Conservation (phyloP, 2,888 invertebrate genomes). For the Scaptomyza parva region DNA sequence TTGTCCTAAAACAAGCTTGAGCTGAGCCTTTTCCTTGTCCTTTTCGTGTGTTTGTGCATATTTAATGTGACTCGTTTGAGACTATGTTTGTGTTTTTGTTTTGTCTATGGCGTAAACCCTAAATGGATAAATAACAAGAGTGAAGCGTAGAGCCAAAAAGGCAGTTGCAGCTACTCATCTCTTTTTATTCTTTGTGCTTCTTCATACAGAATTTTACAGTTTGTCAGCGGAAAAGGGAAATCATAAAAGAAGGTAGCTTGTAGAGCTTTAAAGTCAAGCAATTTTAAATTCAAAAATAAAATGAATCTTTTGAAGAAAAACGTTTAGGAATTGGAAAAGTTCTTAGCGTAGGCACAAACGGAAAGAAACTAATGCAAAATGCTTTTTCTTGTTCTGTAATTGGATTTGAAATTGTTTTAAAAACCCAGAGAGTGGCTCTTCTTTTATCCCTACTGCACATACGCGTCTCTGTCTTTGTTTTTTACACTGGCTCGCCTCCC, state of each 20-base stretch:
- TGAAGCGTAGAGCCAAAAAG: neutral
- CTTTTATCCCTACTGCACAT: constrained; percentile 42
- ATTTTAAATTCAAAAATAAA: constrained; percentile 67
- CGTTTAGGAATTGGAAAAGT: constrained; percentile 13
- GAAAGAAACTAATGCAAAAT: constrained; percentile 66
- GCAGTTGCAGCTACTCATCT: constrained; percentile 16
- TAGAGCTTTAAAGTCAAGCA: constrained; percentile 34
- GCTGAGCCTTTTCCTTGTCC: constrained; percentile 62
- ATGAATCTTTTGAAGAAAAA: constrained; percentile 43
- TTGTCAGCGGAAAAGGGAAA: constrained; percentile 37
- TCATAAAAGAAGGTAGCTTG: constrained; percentile 46
- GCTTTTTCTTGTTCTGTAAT: constrained; percentile 73
- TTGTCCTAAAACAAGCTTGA: constrained; percentile 16
- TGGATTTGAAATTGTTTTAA: constrained; percentile 78
- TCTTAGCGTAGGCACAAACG: constrained; percentile 31
- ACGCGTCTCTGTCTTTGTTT: neutral
- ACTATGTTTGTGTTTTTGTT: constrained; percentile 56
- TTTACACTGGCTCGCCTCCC: constrained; percentile 2
- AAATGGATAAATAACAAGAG: constrained; percentile 22
- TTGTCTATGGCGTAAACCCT: constrained; percentile 14
- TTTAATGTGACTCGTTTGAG: constrained; percentile 62
- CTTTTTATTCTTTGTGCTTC: neutral
- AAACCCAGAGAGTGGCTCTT: constrained; percentile 46
- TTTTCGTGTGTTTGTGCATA: constrained; percentile 64
- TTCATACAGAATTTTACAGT: constrained; percentile 19